Evolutionary conservation across 23 tunicate species (phyloP).

Genomic region (Halocynthia aurantium): DNA sequence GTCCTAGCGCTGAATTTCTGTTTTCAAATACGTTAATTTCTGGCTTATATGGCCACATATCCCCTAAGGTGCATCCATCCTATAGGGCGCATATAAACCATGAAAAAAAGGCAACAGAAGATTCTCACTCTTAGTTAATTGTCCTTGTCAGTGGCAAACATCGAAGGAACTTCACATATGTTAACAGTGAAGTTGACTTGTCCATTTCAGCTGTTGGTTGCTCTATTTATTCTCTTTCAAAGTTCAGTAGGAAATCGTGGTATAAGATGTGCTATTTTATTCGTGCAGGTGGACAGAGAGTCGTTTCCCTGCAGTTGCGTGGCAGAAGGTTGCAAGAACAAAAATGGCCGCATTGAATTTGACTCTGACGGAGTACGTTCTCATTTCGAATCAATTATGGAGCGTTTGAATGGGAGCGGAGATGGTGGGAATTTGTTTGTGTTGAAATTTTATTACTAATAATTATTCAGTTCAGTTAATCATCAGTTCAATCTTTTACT

Average conservation of each 20-base stretch:
- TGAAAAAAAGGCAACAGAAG: no score
- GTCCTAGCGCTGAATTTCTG: background rate
- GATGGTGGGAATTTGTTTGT: constrained; percentile 12
- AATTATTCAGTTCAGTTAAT: background rate
- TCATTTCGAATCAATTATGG: constrained; percentile 62
- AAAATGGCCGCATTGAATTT: constrained; percentile 72
- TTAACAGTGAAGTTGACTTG: background rate
- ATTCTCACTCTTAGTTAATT: no score
- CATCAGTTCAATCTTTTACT: background rate
- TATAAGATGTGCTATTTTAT: background rate
- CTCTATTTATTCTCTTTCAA: background rate
- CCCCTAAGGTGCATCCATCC: no score
- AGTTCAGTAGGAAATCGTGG: background rate
- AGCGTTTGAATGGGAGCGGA: constrained; percentile 31
- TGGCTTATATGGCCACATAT: no score
- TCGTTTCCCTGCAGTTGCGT: constrained; percentile 95
- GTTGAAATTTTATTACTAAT: background rate
- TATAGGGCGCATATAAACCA: no score
- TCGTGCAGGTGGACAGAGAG: constrained; percentile 86
- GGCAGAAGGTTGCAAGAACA: constrained; percentile 51
- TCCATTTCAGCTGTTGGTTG: background rate
- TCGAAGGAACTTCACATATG: no score
- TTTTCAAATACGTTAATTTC: background rate
- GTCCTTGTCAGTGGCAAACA: no score
- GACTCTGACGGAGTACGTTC: constrained; percentile 68